Percentiles rank a stretch among this genome's conserved stretches.
Conservation (phyloP, 2,888 invertebrate genomes). For the Drosophila neutralis region DNA sequence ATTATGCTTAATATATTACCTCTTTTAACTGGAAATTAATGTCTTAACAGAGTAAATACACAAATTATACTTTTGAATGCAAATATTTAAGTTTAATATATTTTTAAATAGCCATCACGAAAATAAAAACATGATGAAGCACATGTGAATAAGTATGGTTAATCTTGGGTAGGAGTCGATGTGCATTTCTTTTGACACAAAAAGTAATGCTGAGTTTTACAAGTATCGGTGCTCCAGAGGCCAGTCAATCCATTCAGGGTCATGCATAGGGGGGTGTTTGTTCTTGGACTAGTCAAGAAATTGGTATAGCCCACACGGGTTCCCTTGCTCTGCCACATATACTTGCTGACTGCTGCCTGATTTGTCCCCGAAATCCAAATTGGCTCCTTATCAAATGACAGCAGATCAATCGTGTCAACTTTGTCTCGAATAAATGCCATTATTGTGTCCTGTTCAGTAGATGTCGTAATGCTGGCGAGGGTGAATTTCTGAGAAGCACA, state of each 20-base stretch:
- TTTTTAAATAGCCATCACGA: background rate
- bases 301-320: background rate
- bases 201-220: background rate
- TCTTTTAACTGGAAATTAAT: too few species aligned
- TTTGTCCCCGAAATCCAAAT: constrained; percentile 25
- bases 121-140: background rate
- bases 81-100: background rate
- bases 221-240: background rate
- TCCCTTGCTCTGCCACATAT: constrained; percentile 14
- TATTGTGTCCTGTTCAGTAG: background rate
- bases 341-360: background rate
- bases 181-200: background rate
- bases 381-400: background rate
- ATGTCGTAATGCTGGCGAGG: constrained; percentile 5
- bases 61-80: background rate
- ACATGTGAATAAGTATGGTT: background rate
- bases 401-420: background rate
- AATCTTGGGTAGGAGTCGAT: too few species aligned
- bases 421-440: background rate
- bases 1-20: too few species aligned
- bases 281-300: background rate
- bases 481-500: background rate
- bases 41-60: background rate
- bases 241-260: background rate
- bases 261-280: background rate